Percentiles rank a stretch among this genome's conserved stretches.
Evolutionary conservation across 2,113 vertebrate species (phyloP).

Genomic region (Erpornis zantholeuca): DNA sequence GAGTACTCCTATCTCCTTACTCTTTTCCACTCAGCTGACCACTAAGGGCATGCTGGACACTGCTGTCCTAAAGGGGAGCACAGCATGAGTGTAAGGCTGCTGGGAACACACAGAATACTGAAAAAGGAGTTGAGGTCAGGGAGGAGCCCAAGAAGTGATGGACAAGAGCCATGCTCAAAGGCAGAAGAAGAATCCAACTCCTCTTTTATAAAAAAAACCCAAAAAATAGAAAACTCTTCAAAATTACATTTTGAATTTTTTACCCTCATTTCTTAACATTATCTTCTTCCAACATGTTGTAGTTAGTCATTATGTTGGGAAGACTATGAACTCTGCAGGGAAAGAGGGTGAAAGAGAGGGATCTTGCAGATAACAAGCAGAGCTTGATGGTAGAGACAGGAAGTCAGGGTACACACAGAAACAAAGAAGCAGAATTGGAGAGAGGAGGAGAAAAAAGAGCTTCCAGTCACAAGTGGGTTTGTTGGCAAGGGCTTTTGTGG

Average conservation of each 20-base stretch:
- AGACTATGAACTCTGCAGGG: not conserved
- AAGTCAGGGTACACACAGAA: not conserved
- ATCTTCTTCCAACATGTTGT: not conserved
- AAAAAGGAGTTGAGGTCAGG: not conserved
- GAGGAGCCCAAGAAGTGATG: not conserved
- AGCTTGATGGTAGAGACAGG: not conserved
- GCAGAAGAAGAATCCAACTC: not conserved
- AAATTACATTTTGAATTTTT: not conserved
- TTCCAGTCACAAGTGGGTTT: not conserved
- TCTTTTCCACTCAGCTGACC: not conserved
- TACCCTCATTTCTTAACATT: not conserved
- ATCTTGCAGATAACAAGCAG: not conserved
- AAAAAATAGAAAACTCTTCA: not conserved
- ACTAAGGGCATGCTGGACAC: accelerated
- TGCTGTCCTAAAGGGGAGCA: not conserved
- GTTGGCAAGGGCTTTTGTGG: not conserved
- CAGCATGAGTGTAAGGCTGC: not conserved
- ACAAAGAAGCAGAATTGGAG: not conserved
- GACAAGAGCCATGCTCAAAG: not conserved
- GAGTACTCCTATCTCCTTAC: not conserved
- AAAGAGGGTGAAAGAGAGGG: not conserved
- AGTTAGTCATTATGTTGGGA: not conserved
- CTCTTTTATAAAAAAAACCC: not conserved
- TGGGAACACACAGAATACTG: not conserved
- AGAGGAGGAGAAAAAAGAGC: not conserved